Percentiles rank a stretch among this genome's conserved stretches.
Evolutionary conservation across 2,113 vertebrate genomes (phyloP).

Genomic region (Phylloscopus trochilus): DNA sequence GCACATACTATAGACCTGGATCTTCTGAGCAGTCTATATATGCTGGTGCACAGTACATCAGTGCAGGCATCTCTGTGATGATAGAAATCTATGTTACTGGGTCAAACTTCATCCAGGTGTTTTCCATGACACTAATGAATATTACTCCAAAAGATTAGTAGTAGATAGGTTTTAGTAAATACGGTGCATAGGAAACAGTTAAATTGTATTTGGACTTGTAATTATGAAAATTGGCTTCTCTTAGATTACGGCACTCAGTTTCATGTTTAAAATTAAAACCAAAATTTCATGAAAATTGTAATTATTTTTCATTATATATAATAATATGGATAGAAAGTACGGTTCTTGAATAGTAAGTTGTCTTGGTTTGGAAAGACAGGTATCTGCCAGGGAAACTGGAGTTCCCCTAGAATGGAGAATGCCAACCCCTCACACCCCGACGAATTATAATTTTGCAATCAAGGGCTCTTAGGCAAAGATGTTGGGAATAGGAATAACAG

Average conservation of each 20-base stretch:
- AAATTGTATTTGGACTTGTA: background rate
- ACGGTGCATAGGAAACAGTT: background rate
- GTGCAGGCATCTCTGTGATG: background rate
- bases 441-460: no score
- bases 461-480: no score
- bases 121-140: background rate
- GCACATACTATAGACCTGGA: background rate
- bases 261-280: background rate
- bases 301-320: background rate
- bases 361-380: no score
- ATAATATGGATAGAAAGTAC: background rate
- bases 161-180: background rate
- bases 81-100: background rate
- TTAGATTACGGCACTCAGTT: background rate
- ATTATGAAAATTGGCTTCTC: background rate
- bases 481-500: no score
- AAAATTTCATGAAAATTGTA: background rate
- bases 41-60: background rate
- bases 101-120: background rate
- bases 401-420: no score
- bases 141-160: background rate
- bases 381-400: no score
- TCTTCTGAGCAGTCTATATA: background rate
- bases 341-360: background rate
- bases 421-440: no score